Base-by-base conservation (phyloP, 2,888 invertebrate species). In the Caradrina kadenii region DNA sequence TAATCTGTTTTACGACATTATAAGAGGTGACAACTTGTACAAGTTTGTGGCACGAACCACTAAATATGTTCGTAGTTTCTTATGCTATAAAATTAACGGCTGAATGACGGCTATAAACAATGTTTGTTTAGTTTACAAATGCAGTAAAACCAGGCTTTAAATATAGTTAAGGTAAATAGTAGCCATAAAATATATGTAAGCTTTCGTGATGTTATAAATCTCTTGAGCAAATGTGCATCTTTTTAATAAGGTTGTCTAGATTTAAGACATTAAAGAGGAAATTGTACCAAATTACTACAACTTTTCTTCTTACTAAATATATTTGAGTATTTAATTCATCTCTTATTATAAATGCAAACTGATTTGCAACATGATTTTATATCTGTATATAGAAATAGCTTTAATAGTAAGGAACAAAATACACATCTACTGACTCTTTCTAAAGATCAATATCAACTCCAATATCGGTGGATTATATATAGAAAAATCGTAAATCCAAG, bases 71-170 rank as follows among this genome's bases (percentile, higher is more conserved):
- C 26, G 31, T 79, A 59, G 50, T 64, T n/a, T 74, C 56, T 39
- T 72, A 42, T 10, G 45, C 71, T 39, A 56, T 81, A 80, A 83
- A 83, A 73, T 83, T 70, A 83, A 81, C 79, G 55, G 21, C n/a
- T 26, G 45, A 66, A 81, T 65, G 50, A 53, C 50, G 52, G 66
- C 53, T 26, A 67, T 81, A 74, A 78, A 81, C 69, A 48, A 48
- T 56, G 66, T 81, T 69, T 70, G 73, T 83, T 70, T 74, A 69
- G 63, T 70, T 65, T 50, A 78, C 65, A 81, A 65, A 63, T 61
- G 66, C 68, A 35, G 56, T 83, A 70, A 81, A 77, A 10, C 35
- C 48, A 48, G 35, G 45, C 61, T 69, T 69, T 69, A 65, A 59
- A 69, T 64, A 63, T 45, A 55, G 39, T 76, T 26, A 76, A 63